Evolutionary conservation across 2,888 invertebrate species (phyloP).

Genomic region (Caenorhabditis sp.): DNA sequence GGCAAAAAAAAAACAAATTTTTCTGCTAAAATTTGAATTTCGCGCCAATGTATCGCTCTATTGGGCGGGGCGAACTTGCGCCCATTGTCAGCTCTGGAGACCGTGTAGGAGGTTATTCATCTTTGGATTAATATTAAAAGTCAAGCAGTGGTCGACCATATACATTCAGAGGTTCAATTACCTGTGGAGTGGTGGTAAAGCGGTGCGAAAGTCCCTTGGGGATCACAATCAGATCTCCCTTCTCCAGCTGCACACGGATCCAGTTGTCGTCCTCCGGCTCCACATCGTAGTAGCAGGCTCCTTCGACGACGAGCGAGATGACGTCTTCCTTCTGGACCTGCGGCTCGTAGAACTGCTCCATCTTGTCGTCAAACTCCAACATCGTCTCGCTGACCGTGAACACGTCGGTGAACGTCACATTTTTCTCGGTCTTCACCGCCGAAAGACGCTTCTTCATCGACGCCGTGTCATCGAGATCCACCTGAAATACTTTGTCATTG

Average conservation of each 20-base stretch:
- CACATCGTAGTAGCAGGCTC: constrained; percentile 74
- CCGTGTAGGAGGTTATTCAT: no score
- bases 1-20: no score
- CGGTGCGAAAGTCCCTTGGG: constrained; percentile 72
- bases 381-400: constrained; percentile 70
- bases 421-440: constrained; percentile 70
- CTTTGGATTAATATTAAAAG: no score
- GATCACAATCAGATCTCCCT: constrained; percentile 75
- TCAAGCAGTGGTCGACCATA: no score
- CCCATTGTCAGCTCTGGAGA: no score
- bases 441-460: constrained; percentile 75
- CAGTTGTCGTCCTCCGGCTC: constrained; percentile 74
- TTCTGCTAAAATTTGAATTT: no score
- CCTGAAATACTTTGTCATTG: constrained; percentile 54
- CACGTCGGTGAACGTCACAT: constrained; percentile 68
- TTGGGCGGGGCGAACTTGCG: no score
- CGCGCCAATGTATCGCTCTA: no score
- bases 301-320: constrained; percentile 72
- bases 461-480: constrained; percentile 73
- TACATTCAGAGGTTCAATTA: no score
- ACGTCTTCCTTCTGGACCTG: constrained; percentile 68
- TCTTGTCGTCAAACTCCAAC: constrained; percentile 70
- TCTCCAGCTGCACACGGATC: constrained; percentile 74
- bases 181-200: constrained; percentile 75
- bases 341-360: constrained; percentile 75